Evolutionary conservation across 2,888 invertebrate genomes (phyloP), one percentile per base, ranked within the genome.

Genomic region (Chloromyia formosa): DNA sequence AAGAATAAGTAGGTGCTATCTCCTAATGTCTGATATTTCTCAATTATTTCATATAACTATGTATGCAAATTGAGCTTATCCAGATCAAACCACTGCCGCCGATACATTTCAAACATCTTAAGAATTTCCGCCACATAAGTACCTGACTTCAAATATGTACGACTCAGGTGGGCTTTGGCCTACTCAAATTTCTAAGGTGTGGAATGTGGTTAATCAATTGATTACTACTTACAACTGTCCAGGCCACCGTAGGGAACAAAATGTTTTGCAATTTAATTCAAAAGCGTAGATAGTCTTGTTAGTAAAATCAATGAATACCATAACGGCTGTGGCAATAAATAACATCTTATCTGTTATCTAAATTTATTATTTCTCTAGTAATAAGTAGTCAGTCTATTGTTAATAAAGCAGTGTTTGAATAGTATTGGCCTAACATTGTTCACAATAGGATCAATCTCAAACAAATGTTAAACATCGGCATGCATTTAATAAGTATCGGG

Each of bases 31-130:
- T 7, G 58, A 20, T 58, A 58, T 58, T 58, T 1, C 58, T 58
- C 58, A 58, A 58, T 58, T 20, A 58, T 20, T 58, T 20, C 58
- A 12, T 4, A n/a, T 35, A 49, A 49, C 49, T 49, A 49, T 10
- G n/a, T 49, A n/a, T n/a, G 16, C 2, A 49, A 49, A 49, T 12
- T 49, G 4, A n/a, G 16, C 12, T 12, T 49, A 49, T 49, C 49
- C 16, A 49, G 49, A 49, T 49, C 16, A 49, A 49, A 49, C 16
- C 49, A n/a, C 49, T 35, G 7, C 7, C 60, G 22, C 12, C 4
- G 1, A 18, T 18, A 58, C 18, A 58, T 18, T 22, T 12, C 2
- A n/a, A 12, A 49, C 2, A 49, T 49, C 16, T n/a, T 12, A 12
- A 49, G 42, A 42, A 42, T 42, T 42, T 42, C 42, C 5, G 42